Evolutionary conservation across 2,113 vertebrate genomes (phyloP).

Genomic region (Uria aalge): DNA sequence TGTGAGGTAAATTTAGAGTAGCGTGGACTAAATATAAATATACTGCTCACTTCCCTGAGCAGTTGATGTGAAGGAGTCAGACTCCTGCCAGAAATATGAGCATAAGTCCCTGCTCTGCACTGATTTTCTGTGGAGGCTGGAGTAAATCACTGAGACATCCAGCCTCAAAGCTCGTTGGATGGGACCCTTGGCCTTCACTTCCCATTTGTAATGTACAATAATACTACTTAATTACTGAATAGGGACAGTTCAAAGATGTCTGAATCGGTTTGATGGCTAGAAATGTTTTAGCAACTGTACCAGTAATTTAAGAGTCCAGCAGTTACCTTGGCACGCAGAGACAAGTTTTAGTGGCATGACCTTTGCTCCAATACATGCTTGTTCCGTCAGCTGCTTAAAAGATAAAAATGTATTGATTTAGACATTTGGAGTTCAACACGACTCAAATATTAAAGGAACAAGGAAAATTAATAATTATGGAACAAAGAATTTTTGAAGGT

Average conservation of each 20-base stretch:
- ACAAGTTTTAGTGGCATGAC: not conserved
- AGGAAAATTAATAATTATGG: not conserved
- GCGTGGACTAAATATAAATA: slow-evolving; percentile 25
- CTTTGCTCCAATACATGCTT: not conserved
- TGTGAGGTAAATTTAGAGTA: slow-evolving; percentile 25
- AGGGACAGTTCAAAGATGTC: not conserved
- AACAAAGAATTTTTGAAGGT: not conserved
- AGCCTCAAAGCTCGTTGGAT: not conserved
- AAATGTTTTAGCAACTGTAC: not conserved
- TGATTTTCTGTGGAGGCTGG: not conserved
- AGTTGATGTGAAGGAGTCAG: not conserved
- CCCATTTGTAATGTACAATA: not conserved
- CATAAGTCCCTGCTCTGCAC: not conserved
- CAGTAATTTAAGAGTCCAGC: not conserved
- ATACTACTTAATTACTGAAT: not conserved
- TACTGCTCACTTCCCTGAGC: not conserved
- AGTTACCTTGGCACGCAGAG: not conserved
- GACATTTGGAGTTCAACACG: not conserved
- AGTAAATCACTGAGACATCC: not conserved
- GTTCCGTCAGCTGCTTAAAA: not conserved
- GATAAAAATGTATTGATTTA: not conserved
- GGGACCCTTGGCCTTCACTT: not conserved
- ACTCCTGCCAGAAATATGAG: not conserved
- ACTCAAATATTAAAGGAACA: not conserved
- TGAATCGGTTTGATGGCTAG: not conserved